Percentiles rank a stretch among this genome's conserved stretches.
Evolutionary conservation across 2,797 vertebrate genomes (phyloP).

Genomic region (Margarornis squamiger): DNA sequence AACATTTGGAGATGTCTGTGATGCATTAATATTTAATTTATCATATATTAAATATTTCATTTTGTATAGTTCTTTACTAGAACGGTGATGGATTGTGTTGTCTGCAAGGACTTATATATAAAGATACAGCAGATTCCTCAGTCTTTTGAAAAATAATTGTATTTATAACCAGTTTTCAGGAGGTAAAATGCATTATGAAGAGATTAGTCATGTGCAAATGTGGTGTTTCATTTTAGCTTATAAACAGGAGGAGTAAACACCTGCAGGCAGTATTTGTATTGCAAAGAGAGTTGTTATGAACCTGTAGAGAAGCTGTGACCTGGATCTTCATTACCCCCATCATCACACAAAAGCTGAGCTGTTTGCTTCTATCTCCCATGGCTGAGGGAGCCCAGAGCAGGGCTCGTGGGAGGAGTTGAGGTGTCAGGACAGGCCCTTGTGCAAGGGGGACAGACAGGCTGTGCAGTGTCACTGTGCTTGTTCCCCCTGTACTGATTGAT

Average conservation of each 20-base stretch:
- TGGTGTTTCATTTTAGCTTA: background rate
- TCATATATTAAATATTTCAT: slow-evolving; percentile 60
- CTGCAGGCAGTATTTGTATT: slow-evolving; percentile 10
- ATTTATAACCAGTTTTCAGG: background rate
- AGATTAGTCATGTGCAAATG: slow-evolving; percentile 21
- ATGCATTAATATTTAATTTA: slow-evolving; percentile 64
- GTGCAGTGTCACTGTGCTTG: background rate
- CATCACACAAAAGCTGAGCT: background rate
- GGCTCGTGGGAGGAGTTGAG: background rate
- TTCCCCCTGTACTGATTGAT: fast-evolving
- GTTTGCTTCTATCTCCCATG: background rate
- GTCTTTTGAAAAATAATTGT: slow-evolving; percentile 1
- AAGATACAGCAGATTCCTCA: slow-evolving; percentile 20
- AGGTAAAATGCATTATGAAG: slow-evolving; percentile 22
- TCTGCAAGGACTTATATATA: background rate
- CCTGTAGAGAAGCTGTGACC: background rate
- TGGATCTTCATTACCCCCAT: background rate
- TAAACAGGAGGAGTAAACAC: background rate
- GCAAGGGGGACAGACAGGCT: background rate
- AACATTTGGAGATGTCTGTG: slow-evolving; percentile 10
- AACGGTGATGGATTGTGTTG: slow-evolving; percentile 13
- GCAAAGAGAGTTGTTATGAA: background rate
- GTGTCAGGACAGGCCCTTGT: background rate
- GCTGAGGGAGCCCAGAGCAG: fast-evolving
- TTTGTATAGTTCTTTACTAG: background rate